These are phyloP conservation scores for Drosophila ezoana DNA, from an alignment of 2,888 invertebrate genomes.

Conservation along the genomic window DNA sequence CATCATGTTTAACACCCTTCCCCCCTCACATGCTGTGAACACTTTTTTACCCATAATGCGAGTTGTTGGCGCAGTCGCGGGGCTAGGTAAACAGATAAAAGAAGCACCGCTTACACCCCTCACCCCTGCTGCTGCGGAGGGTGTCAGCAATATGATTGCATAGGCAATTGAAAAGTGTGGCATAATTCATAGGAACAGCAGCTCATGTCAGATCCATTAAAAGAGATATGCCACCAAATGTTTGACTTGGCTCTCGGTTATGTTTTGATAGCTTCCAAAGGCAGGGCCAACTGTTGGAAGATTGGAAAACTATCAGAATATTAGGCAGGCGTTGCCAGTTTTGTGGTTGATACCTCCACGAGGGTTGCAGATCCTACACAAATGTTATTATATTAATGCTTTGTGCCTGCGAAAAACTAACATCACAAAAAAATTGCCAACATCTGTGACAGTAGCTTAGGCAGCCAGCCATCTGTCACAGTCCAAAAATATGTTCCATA, in stretches of 20 bases:
- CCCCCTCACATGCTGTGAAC: conserved; percentile 34
- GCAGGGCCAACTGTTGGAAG: conserved; percentile 57
- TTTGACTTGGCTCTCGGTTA: not conserved
- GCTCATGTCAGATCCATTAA: conserved; percentile 48
- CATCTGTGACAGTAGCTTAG: conserved; percentile 51
- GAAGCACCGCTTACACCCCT: conserved; percentile 3
- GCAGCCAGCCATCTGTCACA: conserved; percentile 37
- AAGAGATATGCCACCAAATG: conserved; percentile 10
- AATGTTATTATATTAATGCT: conserved; percentile 48
- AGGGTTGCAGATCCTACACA: conserved; percentile 44
- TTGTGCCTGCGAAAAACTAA: conserved; percentile 22
- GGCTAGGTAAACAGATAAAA: conserved; percentile 22
- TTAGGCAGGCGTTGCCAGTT: conserved; percentile 37
- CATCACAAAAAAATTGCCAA: conserved; percentile 29
- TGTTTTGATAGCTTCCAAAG: conserved; percentile 15
- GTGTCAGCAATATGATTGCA: conserved; percentile 58
- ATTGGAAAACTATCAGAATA: conserved; percentile 20
- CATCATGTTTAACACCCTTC: conserved; percentile 35
- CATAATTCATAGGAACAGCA: conserved; percentile 56
- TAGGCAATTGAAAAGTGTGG: conserved; percentile 67
- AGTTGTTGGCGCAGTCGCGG: conserved; percentile 34
- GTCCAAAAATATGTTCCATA: conserved; percentile 1
- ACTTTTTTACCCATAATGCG: not conserved
- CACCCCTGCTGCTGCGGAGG: conserved; percentile 23
- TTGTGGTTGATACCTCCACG: conserved; percentile 6